Conservation (phyloP, 2,888 invertebrate species). For the Apotomis capreana region DNA sequence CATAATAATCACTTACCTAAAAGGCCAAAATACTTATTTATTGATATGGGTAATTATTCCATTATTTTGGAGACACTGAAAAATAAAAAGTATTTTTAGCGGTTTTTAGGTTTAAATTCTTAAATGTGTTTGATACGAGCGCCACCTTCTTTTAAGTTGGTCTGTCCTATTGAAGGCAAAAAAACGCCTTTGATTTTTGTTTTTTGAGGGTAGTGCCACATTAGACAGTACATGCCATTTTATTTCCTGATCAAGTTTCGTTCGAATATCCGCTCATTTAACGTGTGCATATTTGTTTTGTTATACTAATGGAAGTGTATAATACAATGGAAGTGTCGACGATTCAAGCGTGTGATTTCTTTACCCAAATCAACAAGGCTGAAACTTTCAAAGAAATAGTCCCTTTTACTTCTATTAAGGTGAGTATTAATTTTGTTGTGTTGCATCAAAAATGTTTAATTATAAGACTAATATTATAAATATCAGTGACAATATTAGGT, state of each 20-base stretch:
- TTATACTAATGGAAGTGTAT: no score
- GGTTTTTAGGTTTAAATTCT: no score
- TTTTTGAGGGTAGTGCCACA: conserved; percentile 9
- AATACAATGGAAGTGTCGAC: conserved; percentile 38
- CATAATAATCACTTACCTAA: no score
- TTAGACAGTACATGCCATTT: background rate
- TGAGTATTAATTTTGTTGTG: conserved; percentile 7
- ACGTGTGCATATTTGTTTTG: background rate
- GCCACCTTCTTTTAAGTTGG: no score
- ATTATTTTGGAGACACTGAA: no score
- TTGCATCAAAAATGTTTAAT: background rate
- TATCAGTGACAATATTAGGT: no score
- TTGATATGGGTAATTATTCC: no score
- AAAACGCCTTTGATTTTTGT: background rate
- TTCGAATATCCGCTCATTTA: background rate
- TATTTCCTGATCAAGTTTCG: background rate
- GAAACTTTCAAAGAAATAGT: conserved; percentile 23
- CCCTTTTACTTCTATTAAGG: conserved; percentile 28
- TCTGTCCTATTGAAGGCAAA: no score
- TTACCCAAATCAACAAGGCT: background rate
- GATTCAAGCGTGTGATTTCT: background rate
- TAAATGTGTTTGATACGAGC: no score
- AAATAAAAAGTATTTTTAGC: no score
- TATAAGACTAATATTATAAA: background rate
- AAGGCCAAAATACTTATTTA: no score